Percentiles rank a stretch among this genome's conserved stretches.
Conservation (phyloP, 53 echinoderm and acorn worm species). For the Antedon mediterranea region DNA sequence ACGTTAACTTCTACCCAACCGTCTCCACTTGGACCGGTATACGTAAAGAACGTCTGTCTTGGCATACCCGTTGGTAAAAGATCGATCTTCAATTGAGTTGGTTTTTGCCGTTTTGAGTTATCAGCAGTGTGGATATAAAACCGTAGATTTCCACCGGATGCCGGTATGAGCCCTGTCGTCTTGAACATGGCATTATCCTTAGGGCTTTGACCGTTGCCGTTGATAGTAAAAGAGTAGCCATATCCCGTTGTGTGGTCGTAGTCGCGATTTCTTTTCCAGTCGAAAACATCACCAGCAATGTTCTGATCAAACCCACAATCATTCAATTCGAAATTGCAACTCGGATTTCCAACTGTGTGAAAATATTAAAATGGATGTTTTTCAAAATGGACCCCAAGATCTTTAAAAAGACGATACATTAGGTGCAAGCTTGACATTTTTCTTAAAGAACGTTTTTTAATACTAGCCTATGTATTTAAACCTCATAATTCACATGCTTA, state of each 20-base stretch:
- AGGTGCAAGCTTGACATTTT: too few species aligned
- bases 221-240: background rate
- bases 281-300: background rate
- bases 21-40: background rate
- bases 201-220: background rate
- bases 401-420: too few species aligned
- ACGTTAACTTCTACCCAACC: background rate
- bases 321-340: background rate
- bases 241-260: background rate
- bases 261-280: background rate
- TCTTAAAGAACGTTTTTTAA: too few species aligned
- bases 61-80: background rate
- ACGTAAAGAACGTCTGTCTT: background rate
- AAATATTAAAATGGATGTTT: too few species aligned
- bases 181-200: background rate
- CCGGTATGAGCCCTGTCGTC: background rate
- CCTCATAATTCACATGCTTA: too few species aligned
- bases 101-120: background rate
- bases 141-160: background rate
- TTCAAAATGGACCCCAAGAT: too few species aligned
- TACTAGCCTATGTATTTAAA: too few species aligned
- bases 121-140: background rate
- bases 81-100: background rate
- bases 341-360: too few species aligned
- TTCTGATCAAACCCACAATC: background rate